Base-by-base conservation (phyloP, 23 tunicate species). In the Oikopleura albicans region DNA sequence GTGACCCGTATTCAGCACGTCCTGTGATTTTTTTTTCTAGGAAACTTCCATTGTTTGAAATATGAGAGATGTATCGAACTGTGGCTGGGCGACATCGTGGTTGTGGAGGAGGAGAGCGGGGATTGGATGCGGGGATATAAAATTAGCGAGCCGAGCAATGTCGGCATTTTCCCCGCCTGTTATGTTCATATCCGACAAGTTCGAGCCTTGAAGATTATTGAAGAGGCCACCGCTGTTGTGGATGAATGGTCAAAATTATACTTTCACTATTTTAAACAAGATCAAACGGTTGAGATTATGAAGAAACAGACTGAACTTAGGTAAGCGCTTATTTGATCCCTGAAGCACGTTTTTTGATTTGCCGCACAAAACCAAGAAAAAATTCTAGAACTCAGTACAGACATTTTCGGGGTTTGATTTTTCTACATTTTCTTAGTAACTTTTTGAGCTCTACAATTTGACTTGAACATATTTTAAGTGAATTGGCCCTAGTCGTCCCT, bases 11-110 rank as follows among this genome's bases (percentile, higher is more conserved):
- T n/a, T n/a, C n/a, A n/a, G n/a, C n/a, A n/a, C n/a, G n/a, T n/a
- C n/a, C n/a, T n/a, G n/a, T n/a, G n/a, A n/a, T n/a, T n/a, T n/a
- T n/a, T n/a, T n/a, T n/a, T n/a, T n/a, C n/a, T n/a, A 29, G 79
- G 79, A 27, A 71, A 71, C 37, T 71, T 71, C 37, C 22, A 49
- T 49, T 49, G 16, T 49, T 12, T 8, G 22, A 49, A 49, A 49
- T 49, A 49, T 37, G 37, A 34, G 33, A 29, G 37, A 16, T 16
- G 34, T 4, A 34, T 71, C 35, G 79, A 71, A 29, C 79, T 71
- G 2, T 71, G 79, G 79, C 79, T 71, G 2, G 79, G 79, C 37
- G 79, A 71, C 37, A 27, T 31, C 4, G 79, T 71, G 37, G 79
- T 71, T 29, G 31, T 71, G 37, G 35, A 16, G 37, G 79, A 71